Percentiles rank a stretch among this genome's conserved stretches.
phyloP scores from a whole-genome alignment of 2,113 vertebrate species.

The Piprites chloris region DNA sequence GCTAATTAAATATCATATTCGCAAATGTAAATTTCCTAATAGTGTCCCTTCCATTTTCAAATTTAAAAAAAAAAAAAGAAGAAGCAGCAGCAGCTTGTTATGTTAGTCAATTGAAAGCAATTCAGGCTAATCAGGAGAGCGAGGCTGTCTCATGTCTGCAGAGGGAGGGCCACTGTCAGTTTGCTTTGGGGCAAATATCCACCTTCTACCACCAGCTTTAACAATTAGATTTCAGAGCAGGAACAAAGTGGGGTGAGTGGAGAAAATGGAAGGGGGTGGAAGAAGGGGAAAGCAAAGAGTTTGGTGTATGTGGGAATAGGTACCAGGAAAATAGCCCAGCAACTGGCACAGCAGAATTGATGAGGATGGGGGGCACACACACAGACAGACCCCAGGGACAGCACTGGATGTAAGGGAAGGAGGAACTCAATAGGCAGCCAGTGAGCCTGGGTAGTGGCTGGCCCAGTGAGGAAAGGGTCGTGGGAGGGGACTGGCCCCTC shows the following conservation, averaged over 20 bases:
- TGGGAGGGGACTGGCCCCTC: neutral
- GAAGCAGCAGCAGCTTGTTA: constrained; percentile 56
- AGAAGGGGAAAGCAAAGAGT: neutral
- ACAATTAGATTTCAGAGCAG: neutral
- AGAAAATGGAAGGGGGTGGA: neutral
- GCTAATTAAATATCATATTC: constrained; percentile 84
- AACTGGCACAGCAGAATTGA: neutral
- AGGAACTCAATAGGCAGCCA: neutral
- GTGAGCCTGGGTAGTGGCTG: neutral
- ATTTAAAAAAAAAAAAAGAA: constrained; percentile 56
- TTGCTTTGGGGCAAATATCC: constrained; percentile 31
- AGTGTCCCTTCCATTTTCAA: constrained; percentile 77
- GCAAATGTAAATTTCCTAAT: constrained; percentile 84
- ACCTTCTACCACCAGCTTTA: neutral
- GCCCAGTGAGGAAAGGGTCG: neutral
- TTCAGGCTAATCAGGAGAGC: constrained; percentile 40
- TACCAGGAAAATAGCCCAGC: neutral
- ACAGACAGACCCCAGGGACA: neutral
- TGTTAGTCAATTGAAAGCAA: constrained; percentile 68
- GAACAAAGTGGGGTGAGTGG: neutral
- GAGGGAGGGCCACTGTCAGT: neutral
- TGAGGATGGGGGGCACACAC: accelerated
- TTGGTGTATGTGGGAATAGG: neutral
- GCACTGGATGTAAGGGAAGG: neutral
- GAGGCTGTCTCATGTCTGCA: constrained; percentile 12